These are phyloP conservation scores for Calidris pugnax DNA, from an alignment of 2,113 vertebrate species.

Conservation along the genomic window DNA sequence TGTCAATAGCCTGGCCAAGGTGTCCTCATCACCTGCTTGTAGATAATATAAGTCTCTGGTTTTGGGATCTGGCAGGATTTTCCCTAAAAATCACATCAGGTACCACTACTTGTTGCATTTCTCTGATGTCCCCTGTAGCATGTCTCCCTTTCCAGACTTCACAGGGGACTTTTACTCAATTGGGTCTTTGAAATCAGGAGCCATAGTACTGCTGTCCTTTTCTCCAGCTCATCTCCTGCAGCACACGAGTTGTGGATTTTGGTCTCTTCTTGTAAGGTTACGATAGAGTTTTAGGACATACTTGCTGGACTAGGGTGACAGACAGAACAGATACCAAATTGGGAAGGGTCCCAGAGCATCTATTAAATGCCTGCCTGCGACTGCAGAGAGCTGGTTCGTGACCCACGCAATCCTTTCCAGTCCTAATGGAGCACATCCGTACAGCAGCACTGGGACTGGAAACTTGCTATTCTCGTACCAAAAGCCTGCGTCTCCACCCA, in stretches of 20 bases:
- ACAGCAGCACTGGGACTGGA: background rate
- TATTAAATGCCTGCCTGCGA: background rate
- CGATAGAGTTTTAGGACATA: background rate
- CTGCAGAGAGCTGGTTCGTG: background rate
- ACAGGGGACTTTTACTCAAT: background rate
- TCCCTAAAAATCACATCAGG: background rate
- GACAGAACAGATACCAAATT: background rate
- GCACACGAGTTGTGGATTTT: background rate
- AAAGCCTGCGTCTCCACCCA: background rate
- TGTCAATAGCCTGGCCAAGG: background rate
- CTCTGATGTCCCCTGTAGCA: background rate
- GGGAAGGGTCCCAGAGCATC: background rate
- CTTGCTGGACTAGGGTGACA: background rate
- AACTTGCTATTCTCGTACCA: background rate
- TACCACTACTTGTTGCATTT: background rate
- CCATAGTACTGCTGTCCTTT: background rate
- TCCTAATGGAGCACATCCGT: background rate
- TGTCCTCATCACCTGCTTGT: background rate
- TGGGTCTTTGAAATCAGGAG: background rate
- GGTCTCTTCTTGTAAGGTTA: background rate
- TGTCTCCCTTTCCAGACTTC: background rate
- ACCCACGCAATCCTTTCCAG: background rate
- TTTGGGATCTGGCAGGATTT: background rate
- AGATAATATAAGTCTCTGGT: background rate
- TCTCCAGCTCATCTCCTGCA: background rate